Base-by-base conservation (phyloP, 2,888 invertebrate genomes). In the Eupithecia subumbrata region DNA sequence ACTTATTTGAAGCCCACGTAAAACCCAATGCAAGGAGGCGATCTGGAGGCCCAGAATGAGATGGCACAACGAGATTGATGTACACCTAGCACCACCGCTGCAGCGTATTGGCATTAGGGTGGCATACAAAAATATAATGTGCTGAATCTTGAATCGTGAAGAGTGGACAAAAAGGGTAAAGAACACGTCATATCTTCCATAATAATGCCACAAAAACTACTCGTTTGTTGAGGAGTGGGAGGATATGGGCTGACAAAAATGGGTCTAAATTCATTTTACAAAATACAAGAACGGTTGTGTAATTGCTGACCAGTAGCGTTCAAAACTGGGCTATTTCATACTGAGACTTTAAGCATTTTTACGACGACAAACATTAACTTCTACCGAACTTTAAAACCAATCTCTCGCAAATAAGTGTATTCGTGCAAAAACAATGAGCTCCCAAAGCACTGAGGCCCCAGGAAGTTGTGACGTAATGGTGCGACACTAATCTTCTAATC, bases 401-500 rank as follows among this genome's bases (percentile, higher is more conserved):
- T n/a, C 66, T 34, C 40, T 66, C 14, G 16, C 5, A 67, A 40
- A 37, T 34, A 25, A 64, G 22, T 25, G n/a, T 43, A 43, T 34
- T 66, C 8, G 43, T 70, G 22, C 52, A 34, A 43, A 48, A 11
- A 45, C 30, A 34, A 37, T 56, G 22, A 60, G 68, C 37, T 66
- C 25, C 68, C 60, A 67, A 18, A 45, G 30, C 45, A 34, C 40
- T 56, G 22, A 43, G 68, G 48, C 37, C 25, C 60, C 67, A 67
- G 70, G 69, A 73, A 76, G 52, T 68, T 68, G 63, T 37, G 71
- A 69, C 69, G 84, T 83, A 89, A 90, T 89, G 89, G 85, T 72
- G 83, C 84, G 88, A 82, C 77, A 79, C 83, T 86, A 86, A 88
- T 75, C 81, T 83, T 77, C 71, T 88, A 87, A 91, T 90, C 89